These are phyloP conservation scores for Harpagoxenus sublaevis DNA, from an alignment of 2,888 invertebrate species.

Conservation along the genomic window DNA sequence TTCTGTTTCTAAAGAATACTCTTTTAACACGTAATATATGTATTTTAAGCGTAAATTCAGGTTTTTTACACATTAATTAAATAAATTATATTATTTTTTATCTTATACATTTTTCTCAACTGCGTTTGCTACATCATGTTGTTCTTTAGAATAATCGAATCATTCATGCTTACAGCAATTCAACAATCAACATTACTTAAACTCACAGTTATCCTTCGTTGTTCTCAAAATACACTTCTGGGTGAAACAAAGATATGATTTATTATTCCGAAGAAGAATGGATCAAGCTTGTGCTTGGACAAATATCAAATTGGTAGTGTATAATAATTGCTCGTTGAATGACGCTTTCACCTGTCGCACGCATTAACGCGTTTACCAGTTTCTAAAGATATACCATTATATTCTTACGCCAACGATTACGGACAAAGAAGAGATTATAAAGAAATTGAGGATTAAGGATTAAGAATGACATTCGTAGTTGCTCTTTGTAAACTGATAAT, in stretches of 20 bases:
- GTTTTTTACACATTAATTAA: background rate
- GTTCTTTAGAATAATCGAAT: background rate
- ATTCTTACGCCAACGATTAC: conserved; percentile 10
- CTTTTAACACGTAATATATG: background rate
- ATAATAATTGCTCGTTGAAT: conserved; percentile 64
- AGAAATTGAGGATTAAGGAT: background rate
- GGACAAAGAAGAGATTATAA: background rate
- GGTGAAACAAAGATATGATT: background rate
- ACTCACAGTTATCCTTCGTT: background rate
- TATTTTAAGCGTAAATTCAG: background rate
- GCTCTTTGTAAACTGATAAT: background rate
- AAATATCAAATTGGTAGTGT: conserved; percentile 60
- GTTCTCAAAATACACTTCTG: background rate
- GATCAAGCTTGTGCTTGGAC: background rate
- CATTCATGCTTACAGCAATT: background rate
- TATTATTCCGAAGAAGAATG: conserved; percentile 9
- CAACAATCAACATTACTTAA: background rate
- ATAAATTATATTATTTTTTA: background rate
- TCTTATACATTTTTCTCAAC: background rate
- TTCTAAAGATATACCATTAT: conserved; percentile 49
- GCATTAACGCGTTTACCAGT: conserved; percentile 51
- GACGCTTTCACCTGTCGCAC: conserved; percentile 74
- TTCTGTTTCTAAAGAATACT: background rate
- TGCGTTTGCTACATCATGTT: background rate
- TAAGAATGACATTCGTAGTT: background rate